A percentile compares a stretch with the other conserved stretches of the same genome.
Evolutionary conservation across 2,888 invertebrate species (phyloP).

Genomic region (Crocallis elinguaria): DNA sequence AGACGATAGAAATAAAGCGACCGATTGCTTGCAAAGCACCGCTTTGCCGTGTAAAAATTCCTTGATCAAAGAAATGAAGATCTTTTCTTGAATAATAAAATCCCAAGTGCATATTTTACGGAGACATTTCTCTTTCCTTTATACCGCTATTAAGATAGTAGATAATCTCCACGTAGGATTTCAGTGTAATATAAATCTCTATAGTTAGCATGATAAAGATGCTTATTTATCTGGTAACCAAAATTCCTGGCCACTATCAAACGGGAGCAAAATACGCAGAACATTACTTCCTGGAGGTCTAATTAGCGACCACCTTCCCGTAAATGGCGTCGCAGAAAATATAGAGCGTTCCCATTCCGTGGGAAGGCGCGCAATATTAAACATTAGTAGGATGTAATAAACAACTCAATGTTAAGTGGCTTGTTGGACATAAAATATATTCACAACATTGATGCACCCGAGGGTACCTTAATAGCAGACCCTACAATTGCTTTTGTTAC

Average conservation of each 20-base stretch:
- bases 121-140: slow-evolving; percentile 17
- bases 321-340: slow-evolving; percentile 36
- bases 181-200: slow-evolving; percentile 3
- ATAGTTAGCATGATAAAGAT: neutral
- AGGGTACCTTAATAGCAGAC: slow-evolving; percentile 26
- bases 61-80: slow-evolving; percentile 26
- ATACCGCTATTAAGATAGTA: slow-evolving; percentile 20
- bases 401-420: slow-evolving; percentile 43
- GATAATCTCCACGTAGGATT: slow-evolving; percentile 19
- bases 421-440: slow-evolving; percentile 39
- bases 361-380: slow-evolving; percentile 38
- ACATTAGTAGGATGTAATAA: slow-evolving; percentile 41
- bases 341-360: slow-evolving; percentile 34
- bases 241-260: slow-evolving; percentile 26
- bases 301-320: slow-evolving; percentile 39
- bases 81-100: slow-evolving; percentile 28
- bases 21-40: slow-evolving; percentile 28
- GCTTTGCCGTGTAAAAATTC: slow-evolving; percentile 26
- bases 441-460: slow-evolving; percentile 38
- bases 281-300: slow-evolving; percentile 35
- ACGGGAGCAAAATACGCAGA: slow-evolving; percentile 30
- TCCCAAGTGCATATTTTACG: slow-evolving; percentile 20
- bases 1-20: slow-evolving; percentile 29
- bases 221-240: slow-evolving; percentile 2
- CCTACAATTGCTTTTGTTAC: slow-evolving; percentile 14